Base-by-base conservation (phyloP, 2,113 vertebrate species). In the Carollia perspicillata region DNA sequence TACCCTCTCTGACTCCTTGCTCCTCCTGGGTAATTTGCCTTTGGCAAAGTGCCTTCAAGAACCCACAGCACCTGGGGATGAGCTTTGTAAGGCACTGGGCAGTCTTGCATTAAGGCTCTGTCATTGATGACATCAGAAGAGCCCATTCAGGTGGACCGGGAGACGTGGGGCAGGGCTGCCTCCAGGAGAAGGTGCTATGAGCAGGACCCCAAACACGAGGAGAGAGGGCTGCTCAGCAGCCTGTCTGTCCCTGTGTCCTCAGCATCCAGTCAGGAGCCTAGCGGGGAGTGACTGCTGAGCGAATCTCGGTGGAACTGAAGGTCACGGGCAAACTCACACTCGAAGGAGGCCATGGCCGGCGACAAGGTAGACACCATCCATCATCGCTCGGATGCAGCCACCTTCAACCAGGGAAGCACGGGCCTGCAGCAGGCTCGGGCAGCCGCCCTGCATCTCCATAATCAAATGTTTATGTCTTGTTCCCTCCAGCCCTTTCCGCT, bases 391-490 rank as follows among this genome's bases (percentile, higher is more conserved):
- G 51, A 26, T 8, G 14, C 0, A 3, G 28, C 8, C 8, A 3
- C 63, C 65, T 30, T 8, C 0, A 6, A 6, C 1, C 23, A 26
- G 40, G 53, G 77, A 22, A 4, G 2, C 6, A 0, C 0, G 11
- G 18, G 12, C 23, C 53, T 81, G 1, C 0, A 1, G 28, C 35
- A 42, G 63, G 3, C 33, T 3, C 3, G 0, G 33, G 11, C 5
- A 0, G 10, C 55, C 18, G 0, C 13, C 17, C 35, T 4, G 18
- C 55, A 40, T 83, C 44, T 89, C 83, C 93, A 85, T 88, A 91
- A 92, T 79, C 92, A 86, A 95, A 69, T 94, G 93, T 97, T 96
- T 75, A 51, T 23, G n/a, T 2, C 30, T 47, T 58, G 4, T 37
- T 81, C 84, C 85, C 68, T 47, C 65, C 53, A 30, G 47, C 91